These are phyloP conservation scores for Holothuria scabra DNA, from an alignment of 53 echinoderm and acorn worm genomes.

Conservation along the genomic window DNA sequence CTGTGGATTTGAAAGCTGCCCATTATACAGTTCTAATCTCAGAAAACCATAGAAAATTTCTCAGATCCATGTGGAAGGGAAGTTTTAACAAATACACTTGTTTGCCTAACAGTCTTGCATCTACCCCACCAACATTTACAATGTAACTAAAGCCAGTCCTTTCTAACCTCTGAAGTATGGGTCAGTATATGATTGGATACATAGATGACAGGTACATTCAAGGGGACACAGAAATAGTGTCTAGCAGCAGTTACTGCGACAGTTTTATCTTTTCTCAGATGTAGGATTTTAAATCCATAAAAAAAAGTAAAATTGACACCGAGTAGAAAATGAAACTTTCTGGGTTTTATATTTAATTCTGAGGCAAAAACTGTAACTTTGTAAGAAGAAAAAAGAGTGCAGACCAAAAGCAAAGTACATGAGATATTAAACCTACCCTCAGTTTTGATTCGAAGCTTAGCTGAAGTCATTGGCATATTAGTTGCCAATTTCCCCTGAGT, in stretches of 20 bases:
- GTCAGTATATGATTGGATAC: constrained; percentile 16
- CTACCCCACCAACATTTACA: constrained; percentile 55
- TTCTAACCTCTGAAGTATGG: constrained; percentile 31
- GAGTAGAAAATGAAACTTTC: constrained; percentile 35
- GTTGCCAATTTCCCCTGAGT: constrained; percentile 41
- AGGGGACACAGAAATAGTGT: constrained; percentile 44
- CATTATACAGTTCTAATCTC: constrained; percentile 65
- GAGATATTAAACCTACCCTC: neutral
- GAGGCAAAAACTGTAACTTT: constrained; percentile 34
- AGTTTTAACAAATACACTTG: constrained; percentile 45
- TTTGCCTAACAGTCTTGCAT: constrained; percentile 61
- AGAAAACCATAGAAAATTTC: constrained; percentile 48
- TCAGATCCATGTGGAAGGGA: constrained; percentile 46
- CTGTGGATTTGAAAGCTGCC: constrained; percentile 63
- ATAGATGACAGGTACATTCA: constrained; percentile 53
- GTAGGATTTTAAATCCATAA: constrained; percentile 40
- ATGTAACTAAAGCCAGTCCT: constrained; percentile 58
- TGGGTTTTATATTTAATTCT: constrained; percentile 55
- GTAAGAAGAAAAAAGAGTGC: neutral
- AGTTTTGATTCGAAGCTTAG: constrained; percentile 23
- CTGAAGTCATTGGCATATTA: constrained; percentile 34
- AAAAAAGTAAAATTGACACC: constrained; percentile 18
- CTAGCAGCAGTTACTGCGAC: constrained; percentile 11
- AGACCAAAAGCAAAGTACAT: neutral
- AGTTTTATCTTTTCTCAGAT: constrained; percentile 6